phyloP scores from a whole-genome alignment of 2,113 vertebrate species.

The Ranitomeya variabilis region DNA sequence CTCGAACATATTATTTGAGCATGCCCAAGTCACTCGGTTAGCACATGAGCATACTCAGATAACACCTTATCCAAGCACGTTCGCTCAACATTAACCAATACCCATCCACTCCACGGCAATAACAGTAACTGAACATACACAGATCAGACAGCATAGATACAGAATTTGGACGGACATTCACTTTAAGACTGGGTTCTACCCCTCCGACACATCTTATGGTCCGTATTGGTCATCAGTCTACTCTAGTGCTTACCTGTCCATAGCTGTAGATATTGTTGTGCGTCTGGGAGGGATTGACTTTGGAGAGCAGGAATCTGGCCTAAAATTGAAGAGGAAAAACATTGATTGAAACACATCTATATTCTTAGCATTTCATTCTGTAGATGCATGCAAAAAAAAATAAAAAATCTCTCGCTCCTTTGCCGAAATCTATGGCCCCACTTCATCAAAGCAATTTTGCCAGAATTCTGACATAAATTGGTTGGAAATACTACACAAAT shows the following conservation, averaged over 20 bases:
- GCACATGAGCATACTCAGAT: no score
- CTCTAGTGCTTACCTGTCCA: slow-evolving; percentile 83
- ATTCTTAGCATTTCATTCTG: not conserved
- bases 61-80: no score
- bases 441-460: no score
- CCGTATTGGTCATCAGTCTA: not conserved
- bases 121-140: no score
- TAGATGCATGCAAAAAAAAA: not conserved
- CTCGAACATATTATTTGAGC: no score
- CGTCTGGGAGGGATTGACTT: slow-evolving; percentile 98
- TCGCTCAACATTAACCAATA: no score
- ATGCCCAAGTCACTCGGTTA: no score
- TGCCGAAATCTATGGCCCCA: no score
- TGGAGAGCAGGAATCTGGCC: slow-evolving; percentile 95
- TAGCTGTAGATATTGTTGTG: slow-evolving; percentile 95
- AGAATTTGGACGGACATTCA: not conserved
- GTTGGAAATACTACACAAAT: no score
- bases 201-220: not conserved
- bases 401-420: no score
- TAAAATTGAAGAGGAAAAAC: slow-evolving; percentile 66
- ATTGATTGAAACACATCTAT: not conserved
- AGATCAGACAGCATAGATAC: not conserved
- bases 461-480: no score
- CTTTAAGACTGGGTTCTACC: not conserved
- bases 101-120: no score